phyloP scores from a whole-genome alignment of 2,113 vertebrate species.

The Sturnus vulgaris region DNA sequence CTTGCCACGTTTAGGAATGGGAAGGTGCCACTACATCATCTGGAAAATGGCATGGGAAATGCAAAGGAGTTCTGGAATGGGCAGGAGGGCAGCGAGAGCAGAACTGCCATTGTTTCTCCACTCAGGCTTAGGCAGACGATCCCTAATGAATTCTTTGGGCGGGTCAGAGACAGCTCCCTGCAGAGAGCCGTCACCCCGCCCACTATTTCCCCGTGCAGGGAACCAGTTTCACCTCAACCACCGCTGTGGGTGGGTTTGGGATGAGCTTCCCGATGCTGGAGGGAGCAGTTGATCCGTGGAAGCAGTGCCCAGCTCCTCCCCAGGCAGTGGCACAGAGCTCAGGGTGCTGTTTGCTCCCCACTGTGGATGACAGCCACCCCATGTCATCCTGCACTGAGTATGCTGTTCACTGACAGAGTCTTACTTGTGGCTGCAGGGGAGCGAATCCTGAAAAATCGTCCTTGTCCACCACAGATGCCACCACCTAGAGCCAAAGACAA shows the following conservation, averaged over 20 bases:
- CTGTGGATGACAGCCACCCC: no score
- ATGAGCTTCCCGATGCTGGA: not conserved
- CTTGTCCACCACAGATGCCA: constrained; percentile 88
- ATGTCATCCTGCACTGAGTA: fast-evolving
- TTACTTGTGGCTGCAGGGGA: constrained; percentile 92
- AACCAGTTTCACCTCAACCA: not conserved
- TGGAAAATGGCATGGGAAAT: fast-evolving
- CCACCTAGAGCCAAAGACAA: constrained; percentile 75
- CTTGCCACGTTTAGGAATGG: not conserved
- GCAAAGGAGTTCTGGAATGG: not conserved
- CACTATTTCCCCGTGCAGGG: fast-evolving
- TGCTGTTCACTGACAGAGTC: not conserved
- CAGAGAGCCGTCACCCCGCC: fast-evolving
- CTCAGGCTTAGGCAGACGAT: not conserved
- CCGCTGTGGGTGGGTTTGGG: not conserved
- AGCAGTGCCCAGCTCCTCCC: not conserved
- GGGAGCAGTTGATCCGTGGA: not conserved
- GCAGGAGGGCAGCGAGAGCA: not conserved
- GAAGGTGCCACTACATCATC: not conserved
- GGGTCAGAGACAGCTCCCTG: not conserved
- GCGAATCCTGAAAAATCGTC: constrained; percentile 93
- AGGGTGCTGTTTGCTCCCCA: not conserved
- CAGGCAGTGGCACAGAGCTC: not conserved
- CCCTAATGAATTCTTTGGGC: fast-evolving
- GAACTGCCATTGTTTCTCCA: not conserved